Percentiles rank a stretch among this genome's conserved stretches.
Conservation (phyloP, 2,888 invertebrate species). For the Listrodromus nycthemerus region DNA sequence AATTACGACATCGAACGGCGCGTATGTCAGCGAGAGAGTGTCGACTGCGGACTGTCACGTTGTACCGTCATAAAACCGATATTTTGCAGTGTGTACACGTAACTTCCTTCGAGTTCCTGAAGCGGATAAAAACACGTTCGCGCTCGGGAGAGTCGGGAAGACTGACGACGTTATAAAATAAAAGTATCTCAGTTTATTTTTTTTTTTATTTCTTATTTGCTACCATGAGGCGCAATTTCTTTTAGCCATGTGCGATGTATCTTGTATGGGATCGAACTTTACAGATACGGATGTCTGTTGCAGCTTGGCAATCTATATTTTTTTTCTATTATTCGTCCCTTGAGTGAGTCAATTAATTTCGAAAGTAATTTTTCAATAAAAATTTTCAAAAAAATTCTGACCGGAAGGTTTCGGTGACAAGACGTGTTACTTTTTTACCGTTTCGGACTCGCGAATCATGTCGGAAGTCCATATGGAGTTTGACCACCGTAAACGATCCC, state of each 20-base stretch:
- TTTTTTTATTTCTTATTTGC: not conserved
- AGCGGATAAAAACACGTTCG: slow-evolving; percentile 31
- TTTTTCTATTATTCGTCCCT: too few species aligned
- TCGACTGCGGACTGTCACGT: slow-evolving; percentile 18
- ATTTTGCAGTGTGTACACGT: slow-evolving; percentile 28
- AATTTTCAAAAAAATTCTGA: not conserved
- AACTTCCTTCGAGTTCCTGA: slow-evolving; percentile 39
- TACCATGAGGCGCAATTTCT: not conserved
- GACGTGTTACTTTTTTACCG: slow-evolving; percentile 27
- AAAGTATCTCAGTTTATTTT: not conserved
- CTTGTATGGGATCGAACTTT: not conserved
- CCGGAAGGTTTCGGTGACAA: slow-evolving; percentile 28
- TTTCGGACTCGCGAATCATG: slow-evolving; percentile 9
- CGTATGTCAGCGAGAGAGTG: slow-evolving; percentile 3
- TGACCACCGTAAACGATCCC: slow-evolving; percentile 31
- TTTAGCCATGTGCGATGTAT: not conserved
- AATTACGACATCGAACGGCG: slow-evolving; percentile 25
- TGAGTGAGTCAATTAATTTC: too few species aligned
- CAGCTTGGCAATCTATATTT: not conserved
- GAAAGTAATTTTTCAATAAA: too few species aligned
- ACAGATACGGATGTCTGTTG: not conserved
- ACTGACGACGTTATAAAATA: not conserved
- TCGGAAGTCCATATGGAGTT: not conserved
- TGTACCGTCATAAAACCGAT: slow-evolving; percentile 20
- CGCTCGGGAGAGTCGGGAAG: slow-evolving; percentile 34